A percentile compares a stretch with the other conserved stretches of the same genome.
These are phyloP conservation scores for Hyposmocoma kahamanoa DNA, from an alignment of 1,140 invertebrate genomes.

Conservation along the genomic window DNA sequence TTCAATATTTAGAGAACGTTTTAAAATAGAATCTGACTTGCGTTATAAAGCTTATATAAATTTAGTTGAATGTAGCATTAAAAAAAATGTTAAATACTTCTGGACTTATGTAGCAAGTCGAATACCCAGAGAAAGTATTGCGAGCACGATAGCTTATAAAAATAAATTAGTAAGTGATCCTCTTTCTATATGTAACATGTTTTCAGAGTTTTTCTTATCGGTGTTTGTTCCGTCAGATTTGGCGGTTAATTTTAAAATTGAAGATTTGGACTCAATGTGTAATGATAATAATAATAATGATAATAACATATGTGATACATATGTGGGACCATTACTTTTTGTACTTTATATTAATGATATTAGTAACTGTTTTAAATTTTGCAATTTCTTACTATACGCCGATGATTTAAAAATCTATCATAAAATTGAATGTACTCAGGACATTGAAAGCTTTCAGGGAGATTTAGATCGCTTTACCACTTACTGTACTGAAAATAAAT, in stretches of 20 bases:
- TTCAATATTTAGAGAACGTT: neutral
- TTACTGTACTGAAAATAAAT: neutral
- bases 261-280: neutral
- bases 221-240: conserved; percentile 8
- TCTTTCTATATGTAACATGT: conserved; percentile 7
- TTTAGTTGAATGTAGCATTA: neutral
- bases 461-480: neutral
- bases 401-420: conserved; percentile 1
- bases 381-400: neutral
- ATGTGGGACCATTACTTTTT: conserved; percentile 27
- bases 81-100: conserved; percentile 2
- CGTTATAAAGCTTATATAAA: neutral
- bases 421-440: neutral
- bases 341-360: conserved; percentile 31
- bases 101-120: conserved; percentile 1
- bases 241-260: neutral
- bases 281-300: conserved; percentile 9
- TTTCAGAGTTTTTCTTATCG: conserved; percentile 10
- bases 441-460: neutral
- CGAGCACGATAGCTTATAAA: conserved; percentile 3
- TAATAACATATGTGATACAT: conserved; percentile 31
- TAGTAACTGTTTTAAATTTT: conserved; percentile 11
- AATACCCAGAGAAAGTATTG: neutral
- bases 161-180: neutral
- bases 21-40: neutral